These are phyloP conservation scores for Synchiropus splendidus DNA, from an alignment of 2,113 vertebrate species.

Conservation along the genomic window DNA sequence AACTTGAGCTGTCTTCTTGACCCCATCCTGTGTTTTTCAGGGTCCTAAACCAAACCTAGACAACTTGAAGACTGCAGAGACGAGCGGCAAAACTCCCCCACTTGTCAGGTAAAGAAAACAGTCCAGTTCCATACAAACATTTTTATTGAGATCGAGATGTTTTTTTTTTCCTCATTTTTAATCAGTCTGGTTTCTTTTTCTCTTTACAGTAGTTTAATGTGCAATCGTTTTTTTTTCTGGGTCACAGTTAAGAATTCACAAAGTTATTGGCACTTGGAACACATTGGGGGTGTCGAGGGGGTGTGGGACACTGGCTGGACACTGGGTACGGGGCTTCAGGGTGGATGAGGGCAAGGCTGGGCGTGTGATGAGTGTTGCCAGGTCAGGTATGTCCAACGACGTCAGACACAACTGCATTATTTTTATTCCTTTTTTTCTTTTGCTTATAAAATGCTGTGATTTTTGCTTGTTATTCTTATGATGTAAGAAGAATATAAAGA, in stretches of 20 bases:
- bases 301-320: not conserved
- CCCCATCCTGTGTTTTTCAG: too few relatives aligned
- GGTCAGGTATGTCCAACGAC: not conserved
- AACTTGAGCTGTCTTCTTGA: too few relatives aligned
- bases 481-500: conserved; percentile 50
- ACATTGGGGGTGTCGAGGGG: conserved; percentile 51
- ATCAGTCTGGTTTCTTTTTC: conserved; percentile 70
- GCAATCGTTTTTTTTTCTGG: conserved; percentile 77
- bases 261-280: conserved; percentile 83
- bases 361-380: not conserved
- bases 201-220: conserved; percentile 80
- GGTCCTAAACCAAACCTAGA: too few relatives aligned
- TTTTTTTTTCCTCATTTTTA: conserved; percentile 62
- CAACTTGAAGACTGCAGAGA: too few relatives aligned
- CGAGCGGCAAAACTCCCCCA: too few relatives aligned
- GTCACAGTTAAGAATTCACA: conserved; percentile 76
- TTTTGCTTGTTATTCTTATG: too few relatives aligned
- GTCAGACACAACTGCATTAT: not conserved
- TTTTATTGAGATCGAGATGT: conserved; percentile 67
- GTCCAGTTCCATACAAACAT: conserved; percentile 73
- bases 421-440: not conserved
- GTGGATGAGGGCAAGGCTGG: not conserved
- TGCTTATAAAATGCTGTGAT: not conserved
- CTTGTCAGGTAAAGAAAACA: not conserved
- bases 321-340: not conserved